Evolutionary conservation across 2,888 invertebrate genomes (phyloP), one percentile per base, ranked within the genome.

Genomic region (Acleris holmiana): DNA sequence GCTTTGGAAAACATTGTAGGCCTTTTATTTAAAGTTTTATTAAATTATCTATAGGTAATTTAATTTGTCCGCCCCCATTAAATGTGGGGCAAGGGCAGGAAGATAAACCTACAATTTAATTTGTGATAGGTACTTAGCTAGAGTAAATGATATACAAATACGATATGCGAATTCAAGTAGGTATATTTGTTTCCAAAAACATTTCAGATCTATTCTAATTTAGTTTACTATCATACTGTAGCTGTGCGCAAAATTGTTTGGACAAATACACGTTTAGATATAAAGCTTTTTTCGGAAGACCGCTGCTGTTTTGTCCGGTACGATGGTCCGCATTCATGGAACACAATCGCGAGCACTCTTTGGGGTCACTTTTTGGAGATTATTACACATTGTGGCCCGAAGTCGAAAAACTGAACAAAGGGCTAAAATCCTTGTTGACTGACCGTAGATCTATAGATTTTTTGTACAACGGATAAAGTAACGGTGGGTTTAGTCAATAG

Each of bases 341-440:
- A 68, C 75, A 78, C 80, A 81, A 84, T 82, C 77, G 83, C 75
- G 79, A 85, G 84, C 77, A 84, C 87, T 84, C 85, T 89, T 91
- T 90, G 89, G 92, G 92, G 92, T 92, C 91, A 92, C 86, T 92
- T 92, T 92, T 91, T 90, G 89, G 89, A 87, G 91, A 90, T 91
- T 89, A 90, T 81, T 82, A 76, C 73, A 76, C 76, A 85, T 91
- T 91, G 91, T 91, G 78, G 73, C 73, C 69, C 75, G 68, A 73
- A 88, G 86, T 87, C 86, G 86, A 89, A 88, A 88, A 85, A 82
- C 59, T 68, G 77, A 74, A 89, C 87, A 89, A 91, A 85, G 77
- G 74, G 73, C 73, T 73, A 81, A 81, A 82, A 81, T 76, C 74
- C 83, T 66, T 88, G 85, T 88, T 88, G 90, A 89, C 87, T 86